phyloP scores from a whole-genome alignment of 2,797 vertebrate genomes.

The Manis crassicaudata region DNA sequence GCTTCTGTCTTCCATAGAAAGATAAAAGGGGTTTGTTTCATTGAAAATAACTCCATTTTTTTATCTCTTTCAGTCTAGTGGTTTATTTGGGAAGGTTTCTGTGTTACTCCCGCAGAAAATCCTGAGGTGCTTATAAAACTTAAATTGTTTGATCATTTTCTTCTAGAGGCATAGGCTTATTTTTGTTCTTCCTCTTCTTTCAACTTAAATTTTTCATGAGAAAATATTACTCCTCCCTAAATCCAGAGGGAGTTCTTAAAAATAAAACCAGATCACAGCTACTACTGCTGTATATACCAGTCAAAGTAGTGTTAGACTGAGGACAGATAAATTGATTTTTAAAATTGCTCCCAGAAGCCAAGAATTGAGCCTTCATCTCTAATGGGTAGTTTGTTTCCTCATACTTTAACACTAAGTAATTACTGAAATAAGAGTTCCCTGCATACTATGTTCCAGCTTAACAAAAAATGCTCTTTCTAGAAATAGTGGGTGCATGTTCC shows the following conservation, averaged over 20 bases:
- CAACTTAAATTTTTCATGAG: conserved; percentile 16
- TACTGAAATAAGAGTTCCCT: background rate
- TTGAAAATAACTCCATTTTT: background rate
- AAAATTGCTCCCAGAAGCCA: background rate
- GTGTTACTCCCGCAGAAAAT: background rate
- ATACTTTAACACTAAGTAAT: background rate
- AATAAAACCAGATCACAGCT: background rate
- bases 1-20: background rate
- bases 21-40: background rate
- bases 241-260: background rate
- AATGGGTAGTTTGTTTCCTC: background rate
- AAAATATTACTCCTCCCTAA: background rate
- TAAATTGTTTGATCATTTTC: background rate
- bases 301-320: background rate
- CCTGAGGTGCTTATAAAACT: background rate
- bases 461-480: too few relatives aligned
- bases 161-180: background rate
- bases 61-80: background rate
- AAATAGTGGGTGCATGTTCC: background rate
- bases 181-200: background rate
- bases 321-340: background rate
- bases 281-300: rapidly evolving
- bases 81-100: background rate
- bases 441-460: background rate
- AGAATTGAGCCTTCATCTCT: background rate